Conservation (phyloP, 2,888 invertebrate species). For the Tineola bisselliella region DNA sequence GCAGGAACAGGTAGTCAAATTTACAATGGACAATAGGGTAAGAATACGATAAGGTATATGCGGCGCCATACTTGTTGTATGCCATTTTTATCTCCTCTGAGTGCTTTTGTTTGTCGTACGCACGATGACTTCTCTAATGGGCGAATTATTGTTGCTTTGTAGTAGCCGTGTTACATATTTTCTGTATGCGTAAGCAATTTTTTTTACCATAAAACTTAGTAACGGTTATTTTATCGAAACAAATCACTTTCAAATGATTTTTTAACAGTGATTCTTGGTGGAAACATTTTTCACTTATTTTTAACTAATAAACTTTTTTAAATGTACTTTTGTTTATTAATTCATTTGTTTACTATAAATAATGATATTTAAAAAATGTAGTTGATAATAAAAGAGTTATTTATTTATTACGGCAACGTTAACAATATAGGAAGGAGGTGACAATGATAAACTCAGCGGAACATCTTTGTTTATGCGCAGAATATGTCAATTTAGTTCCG, state of each 20-base stretch:
- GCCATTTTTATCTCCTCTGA: slow-evolving; percentile 56
- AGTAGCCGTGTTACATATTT: slow-evolving; percentile 24
- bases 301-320: too few relatives aligned
- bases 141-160: slow-evolving; percentile 48
- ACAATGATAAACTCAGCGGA: slow-evolving; percentile 34
- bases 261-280: neutral
- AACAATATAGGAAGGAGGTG: slow-evolving; percentile 18
- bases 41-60: neutral
- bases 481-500: slow-evolving; percentile 30
- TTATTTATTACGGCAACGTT: slow-evolving; percentile 21
- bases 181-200: slow-evolving; percentile 1
- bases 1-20: slow-evolving; percentile 33
- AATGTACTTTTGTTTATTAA: too few relatives aligned
- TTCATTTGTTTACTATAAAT: too few relatives aligned
- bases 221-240: neutral
- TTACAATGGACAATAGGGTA: slow-evolving; percentile 12
- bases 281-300: neutral
- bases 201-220: neutral
- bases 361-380: too few relatives aligned
- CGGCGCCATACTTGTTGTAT: neutral
- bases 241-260: neutral
- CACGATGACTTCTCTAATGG: slow-evolving; percentile 63
- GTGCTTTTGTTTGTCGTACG: slow-evolving; percentile 60
- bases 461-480: slow-evolving; percentile 31
- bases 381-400: too few relatives aligned